Evolutionary conservation across 2,113 vertebrate genomes (phyloP).

Genomic region (Corynorhinus townsendii): DNA sequence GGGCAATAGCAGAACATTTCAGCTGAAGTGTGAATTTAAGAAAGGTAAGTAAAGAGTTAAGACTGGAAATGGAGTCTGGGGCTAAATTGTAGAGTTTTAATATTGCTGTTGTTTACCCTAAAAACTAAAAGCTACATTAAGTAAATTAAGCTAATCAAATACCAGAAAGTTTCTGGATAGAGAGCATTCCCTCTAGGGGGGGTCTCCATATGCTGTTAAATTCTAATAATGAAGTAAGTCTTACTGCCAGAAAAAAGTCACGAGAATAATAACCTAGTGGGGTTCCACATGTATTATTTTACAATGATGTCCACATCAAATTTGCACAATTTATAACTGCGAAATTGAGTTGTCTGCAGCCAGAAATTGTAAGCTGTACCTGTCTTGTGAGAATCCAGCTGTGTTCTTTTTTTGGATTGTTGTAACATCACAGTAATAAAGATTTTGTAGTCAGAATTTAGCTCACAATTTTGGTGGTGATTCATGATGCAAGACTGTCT

Average conservation of each 20-base stretch:
- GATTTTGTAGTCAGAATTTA: constrained; percentile 44
- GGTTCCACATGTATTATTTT: constrained; percentile 28
- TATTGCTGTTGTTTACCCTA: background rate
- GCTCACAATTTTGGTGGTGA: constrained; percentile 38
- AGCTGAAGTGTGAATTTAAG: background rate
- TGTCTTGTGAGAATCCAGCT: constrained; percentile 49
- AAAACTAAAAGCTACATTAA: constrained; percentile 33
- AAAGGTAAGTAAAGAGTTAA: background rate
- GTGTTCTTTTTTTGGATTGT: constrained; percentile 42
- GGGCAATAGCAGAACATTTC: background rate
- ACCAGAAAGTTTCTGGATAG: constrained; percentile 2
- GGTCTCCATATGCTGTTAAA: constrained; percentile 25
- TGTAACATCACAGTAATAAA: constrained; percentile 36
- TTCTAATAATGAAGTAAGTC: constrained; percentile 32
- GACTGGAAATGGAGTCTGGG: background rate
- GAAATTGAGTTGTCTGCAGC: constrained; percentile 49
- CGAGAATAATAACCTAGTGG: background rate
- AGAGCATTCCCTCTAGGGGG: background rate
- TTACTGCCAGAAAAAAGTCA: constrained; percentile 30
- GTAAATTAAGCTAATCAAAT: constrained; percentile 48
- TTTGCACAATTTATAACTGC: constrained; percentile 37
- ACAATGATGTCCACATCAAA: constrained; percentile 38
- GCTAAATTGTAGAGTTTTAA: background rate
- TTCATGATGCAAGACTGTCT: constrained; percentile 44
- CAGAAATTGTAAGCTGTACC: constrained; percentile 16